Evolutionary conservation across 2,888 invertebrate genomes (phyloP).

Genomic region (Conistra vaccinii): DNA sequence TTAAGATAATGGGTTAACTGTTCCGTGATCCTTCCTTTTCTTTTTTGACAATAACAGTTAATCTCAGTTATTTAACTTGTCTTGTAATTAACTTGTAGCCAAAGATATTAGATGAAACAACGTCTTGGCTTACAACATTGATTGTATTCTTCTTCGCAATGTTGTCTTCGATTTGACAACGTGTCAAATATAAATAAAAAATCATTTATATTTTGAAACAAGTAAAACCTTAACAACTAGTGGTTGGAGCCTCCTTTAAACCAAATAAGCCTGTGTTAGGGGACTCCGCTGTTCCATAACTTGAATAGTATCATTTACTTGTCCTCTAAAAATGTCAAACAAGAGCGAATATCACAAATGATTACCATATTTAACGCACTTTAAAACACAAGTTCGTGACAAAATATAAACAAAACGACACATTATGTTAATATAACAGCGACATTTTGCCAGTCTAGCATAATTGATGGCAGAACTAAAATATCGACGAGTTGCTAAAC

Average conservation of each 20-base stretch:
- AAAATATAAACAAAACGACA: constrained; percentile 36
- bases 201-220: no score
- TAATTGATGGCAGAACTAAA: constrained; percentile 45
- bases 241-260: no score
- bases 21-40: not conserved
- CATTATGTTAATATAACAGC: constrained; percentile 30
- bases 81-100: not conserved
- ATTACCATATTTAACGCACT: constrained; percentile 7
- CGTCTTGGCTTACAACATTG: not conserved
- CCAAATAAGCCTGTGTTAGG: no score
- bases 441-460: constrained; percentile 29
- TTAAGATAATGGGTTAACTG: not conserved
- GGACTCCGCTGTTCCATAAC: no score
- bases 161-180: not conserved
- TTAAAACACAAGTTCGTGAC: constrained; percentile 34
- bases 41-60: not conserved
- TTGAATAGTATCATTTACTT: no score
- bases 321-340: no score
- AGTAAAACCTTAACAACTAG: no score
- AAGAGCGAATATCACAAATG: not conserved
- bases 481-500: constrained; percentile 42
- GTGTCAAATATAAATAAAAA: no score
- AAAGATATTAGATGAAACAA: not conserved
- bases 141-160: not conserved
- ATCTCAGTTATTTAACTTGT: not conserved